A percentile compares a stretch with the other conserved stretches of the same genome.
These are phyloP conservation scores for Rhizoglyphus robini DNA, from an alignment of 1,140 invertebrate genomes.

Conservation along the genomic window DNA sequence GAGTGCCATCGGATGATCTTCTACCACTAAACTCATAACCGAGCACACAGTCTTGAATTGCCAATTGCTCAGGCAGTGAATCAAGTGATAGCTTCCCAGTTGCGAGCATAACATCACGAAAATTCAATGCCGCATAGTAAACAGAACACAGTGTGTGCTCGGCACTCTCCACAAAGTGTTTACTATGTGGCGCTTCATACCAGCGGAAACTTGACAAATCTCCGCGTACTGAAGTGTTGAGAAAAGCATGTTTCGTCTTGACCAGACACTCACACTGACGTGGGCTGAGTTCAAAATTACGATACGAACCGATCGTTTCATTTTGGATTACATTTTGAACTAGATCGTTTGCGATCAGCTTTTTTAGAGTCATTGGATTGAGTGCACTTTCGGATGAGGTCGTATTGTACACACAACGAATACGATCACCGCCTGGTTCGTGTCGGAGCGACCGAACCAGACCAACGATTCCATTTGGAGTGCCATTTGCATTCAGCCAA, in stretches of 20 bases:
- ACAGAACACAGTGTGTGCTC: constrained; percentile 60
- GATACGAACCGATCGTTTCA: constrained; percentile 65
- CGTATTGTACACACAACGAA: constrained; percentile 40
- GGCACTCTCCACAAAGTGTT: constrained; percentile 32
- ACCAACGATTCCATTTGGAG: constrained; percentile 59
- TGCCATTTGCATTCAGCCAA: constrained; percentile 49
- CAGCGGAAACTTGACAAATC: constrained; percentile 82
- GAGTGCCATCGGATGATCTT: constrained; percentile 49
- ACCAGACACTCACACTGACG: constrained; percentile 23
- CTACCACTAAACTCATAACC: constrained; percentile 75
- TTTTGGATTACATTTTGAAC: constrained; percentile 60
- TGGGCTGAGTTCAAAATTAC: constrained; percentile 41
- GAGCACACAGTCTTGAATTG: constrained; percentile 29
- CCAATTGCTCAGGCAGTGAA: constrained; percentile 52
- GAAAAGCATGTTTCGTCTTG: constrained; percentile 69
- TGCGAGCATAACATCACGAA: constrained; percentile 43
- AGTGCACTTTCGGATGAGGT: not conserved
- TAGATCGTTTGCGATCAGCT: constrained; percentile 55
- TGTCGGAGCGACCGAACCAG: constrained; percentile 71
- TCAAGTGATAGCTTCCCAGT: constrained; percentile 89
- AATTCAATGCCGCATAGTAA: constrained; percentile 30
- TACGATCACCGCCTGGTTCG: constrained; percentile 60
- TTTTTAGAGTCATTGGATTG: constrained; percentile 24
- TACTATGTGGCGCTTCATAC: constrained; percentile 68
- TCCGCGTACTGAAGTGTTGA: constrained; percentile 69